These are phyloP conservation scores for Notothenia coriiceps DNA, from an alignment of 2,113 vertebrate genomes.

Conservation along the genomic window DNA sequence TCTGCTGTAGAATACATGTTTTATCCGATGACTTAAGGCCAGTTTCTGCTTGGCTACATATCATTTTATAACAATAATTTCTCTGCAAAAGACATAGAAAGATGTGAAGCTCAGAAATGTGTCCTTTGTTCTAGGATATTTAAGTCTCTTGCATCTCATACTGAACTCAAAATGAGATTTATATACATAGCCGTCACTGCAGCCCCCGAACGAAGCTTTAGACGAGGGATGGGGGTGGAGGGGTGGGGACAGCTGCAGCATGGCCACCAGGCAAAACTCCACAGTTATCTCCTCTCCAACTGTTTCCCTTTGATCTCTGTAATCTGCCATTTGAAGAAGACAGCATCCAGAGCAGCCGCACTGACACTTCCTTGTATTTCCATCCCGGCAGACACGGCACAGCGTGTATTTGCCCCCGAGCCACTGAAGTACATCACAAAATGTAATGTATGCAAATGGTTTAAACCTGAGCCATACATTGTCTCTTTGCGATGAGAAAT, in stretches of 20 bases:
- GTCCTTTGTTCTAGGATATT: neutral
- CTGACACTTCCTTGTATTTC: slow-evolving; percentile 30
- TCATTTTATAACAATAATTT: neutral
- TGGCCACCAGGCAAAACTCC: slow-evolving; percentile 68
- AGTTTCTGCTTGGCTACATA: neutral
- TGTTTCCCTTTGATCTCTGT: slow-evolving; percentile 73
- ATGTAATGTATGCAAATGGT: neutral
- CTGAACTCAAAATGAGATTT: slow-evolving; percentile 32
- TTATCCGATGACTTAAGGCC: neutral
- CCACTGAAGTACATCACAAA: slow-evolving; percentile 12
- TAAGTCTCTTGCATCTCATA: slow-evolving; percentile 5
- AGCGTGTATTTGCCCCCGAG: slow-evolving; percentile 24
- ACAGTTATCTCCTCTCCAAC: slow-evolving; percentile 68
- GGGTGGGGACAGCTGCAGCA: slow-evolving; percentile 58
- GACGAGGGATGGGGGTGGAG: slow-evolving; percentile 15
- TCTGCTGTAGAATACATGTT: neutral
- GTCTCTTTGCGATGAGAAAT: neutral
- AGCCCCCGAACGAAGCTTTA: slow-evolving; percentile 33
- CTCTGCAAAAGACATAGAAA: slow-evolving; percentile 5
- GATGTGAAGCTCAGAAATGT: neutral
- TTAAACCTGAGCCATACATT: neutral
- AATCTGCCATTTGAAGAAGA: slow-evolving; percentile 74
- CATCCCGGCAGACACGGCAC: neutral
- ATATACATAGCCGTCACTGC: slow-evolving; percentile 33
- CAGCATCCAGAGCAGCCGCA: slow-evolving; percentile 48